Percentiles rank a stretch among this genome's conserved stretches.
phyloP scores from a whole-genome alignment of 2,797 vertebrate genomes.

The Mico argentatus region DNA sequence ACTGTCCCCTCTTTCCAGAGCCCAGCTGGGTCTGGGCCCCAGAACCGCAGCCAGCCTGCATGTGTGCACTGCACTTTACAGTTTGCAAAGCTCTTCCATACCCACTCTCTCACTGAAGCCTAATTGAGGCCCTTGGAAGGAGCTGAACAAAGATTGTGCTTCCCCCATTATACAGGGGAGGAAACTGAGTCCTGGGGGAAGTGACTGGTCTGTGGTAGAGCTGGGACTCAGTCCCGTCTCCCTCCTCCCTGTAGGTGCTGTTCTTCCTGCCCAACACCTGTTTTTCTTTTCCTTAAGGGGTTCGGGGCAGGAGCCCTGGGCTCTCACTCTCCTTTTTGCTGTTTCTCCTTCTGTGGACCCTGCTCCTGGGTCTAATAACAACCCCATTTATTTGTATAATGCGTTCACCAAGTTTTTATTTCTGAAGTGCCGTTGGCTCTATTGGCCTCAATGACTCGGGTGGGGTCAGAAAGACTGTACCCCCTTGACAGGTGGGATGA shows the following conservation, averaged over 20 bases:
- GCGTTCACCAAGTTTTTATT: neutral
- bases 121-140: neutral
- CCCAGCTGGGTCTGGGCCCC: neutral
- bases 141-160: neutral
- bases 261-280: neutral
- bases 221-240: neutral
- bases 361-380: conserved; percentile 37
- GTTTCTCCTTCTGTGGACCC: neutral
- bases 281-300: neutral
- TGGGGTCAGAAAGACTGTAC: neutral
- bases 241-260: conserved; percentile 3
- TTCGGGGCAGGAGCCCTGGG: neutral
- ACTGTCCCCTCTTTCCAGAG: neutral
- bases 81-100: neutral
- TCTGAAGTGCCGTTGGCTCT: neutral
- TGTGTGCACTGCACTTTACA: neutral
- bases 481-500: neutral
- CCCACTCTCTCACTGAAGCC: neutral
- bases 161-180: neutral
- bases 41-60: neutral
- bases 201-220: neutral
- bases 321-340: neutral
- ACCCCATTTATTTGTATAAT: neutral
- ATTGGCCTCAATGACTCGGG: neutral
- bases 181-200: neutral